phyloP scores from a whole-genome alignment of 2,797 vertebrate genomes.

The Ispidina picta region DNA sequence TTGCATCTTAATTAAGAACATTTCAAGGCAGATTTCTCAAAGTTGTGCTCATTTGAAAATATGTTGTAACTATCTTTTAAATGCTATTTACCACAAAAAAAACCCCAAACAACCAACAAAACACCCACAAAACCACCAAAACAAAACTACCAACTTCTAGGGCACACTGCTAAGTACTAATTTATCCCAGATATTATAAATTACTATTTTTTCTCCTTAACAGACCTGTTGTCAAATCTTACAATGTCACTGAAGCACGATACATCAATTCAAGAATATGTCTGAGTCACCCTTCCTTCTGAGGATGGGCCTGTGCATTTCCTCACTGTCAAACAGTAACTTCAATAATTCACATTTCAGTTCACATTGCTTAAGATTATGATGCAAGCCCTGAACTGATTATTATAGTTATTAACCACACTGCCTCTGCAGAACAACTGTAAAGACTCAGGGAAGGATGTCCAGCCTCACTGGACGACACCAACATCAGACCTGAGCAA shows the following conservation, averaged over 20 bases:
- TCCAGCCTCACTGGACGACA: not conserved
- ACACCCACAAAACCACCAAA: no score
- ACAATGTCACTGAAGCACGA: constrained; percentile 11
- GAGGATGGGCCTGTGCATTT: not conserved
- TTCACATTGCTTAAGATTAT: not conserved
- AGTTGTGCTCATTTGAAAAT: constrained; percentile 42
- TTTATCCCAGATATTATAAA: constrained; percentile 47
- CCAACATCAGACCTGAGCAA: not conserved
- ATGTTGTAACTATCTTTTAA: constrained; percentile 43
- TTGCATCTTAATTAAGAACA: constrained; percentile 57
- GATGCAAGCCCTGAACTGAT: not conserved
- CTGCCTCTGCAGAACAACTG: not conserved
- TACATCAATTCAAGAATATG: not conserved
- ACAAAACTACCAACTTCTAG: not conserved
- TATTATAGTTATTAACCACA: not conserved
- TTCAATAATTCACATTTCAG: not conserved
- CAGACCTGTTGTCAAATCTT: constrained; percentile 18
- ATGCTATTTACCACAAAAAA: not conserved
- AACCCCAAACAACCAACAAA: not conserved
- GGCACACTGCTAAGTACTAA: not conserved
- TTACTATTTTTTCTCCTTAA: constrained; percentile 42
- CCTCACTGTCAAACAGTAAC: not conserved
- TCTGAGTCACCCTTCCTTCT: constrained; percentile 38
- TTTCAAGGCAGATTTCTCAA: constrained; percentile 52
- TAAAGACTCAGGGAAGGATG: not conserved